These are phyloP conservation scores for Spodoptera picta DNA, from an alignment of 2,888 invertebrate species.

Conservation along the genomic window DNA sequence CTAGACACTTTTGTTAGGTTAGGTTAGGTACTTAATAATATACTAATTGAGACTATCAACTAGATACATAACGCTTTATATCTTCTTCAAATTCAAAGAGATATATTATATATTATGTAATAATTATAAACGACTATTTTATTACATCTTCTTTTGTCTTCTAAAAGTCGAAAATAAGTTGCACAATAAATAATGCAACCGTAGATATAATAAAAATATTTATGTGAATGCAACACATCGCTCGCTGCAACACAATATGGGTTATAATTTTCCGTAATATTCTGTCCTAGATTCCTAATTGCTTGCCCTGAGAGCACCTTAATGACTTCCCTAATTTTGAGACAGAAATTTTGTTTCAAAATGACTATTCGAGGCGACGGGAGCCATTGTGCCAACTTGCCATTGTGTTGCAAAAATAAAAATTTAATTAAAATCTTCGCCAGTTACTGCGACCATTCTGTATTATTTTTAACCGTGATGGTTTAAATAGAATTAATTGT, in stretches of 20 bases:
- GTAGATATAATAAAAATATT: too few species aligned
- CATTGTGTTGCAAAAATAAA: constrained; percentile 28
- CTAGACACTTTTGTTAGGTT: too few species aligned
- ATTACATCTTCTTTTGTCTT: too few species aligned
- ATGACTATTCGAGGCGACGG: constrained; percentile 59
- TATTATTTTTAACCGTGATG: constrained; percentile 26
- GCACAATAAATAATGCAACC: too few species aligned
- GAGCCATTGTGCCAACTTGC: constrained; percentile 31
- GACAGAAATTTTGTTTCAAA: constrained; percentile 74
- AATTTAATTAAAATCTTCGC: constrained; percentile 24
- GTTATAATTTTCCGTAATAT: constrained; percentile 62
- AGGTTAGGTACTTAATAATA: too few species aligned
- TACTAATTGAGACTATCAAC: too few species aligned
- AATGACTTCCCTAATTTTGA: constrained; percentile 84
- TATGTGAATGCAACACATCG: constrained; percentile 13
- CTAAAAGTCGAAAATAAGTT: too few species aligned
- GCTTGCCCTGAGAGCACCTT: constrained; percentile 74
- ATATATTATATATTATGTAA: too few species aligned
- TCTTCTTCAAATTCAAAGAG: too few species aligned
- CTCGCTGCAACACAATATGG: constrained; percentile 55
- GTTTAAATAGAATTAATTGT: too few species aligned
- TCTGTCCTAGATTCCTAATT: constrained; percentile 80
- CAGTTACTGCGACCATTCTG: constrained; percentile 15
- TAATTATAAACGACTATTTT: too few species aligned
- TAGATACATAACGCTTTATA: too few species aligned